Evolutionary conservation across 2,113 vertebrate species (phyloP), one percentile per base, ranked within the genome.

Genomic region (Marmota flaviventris): DNA sequence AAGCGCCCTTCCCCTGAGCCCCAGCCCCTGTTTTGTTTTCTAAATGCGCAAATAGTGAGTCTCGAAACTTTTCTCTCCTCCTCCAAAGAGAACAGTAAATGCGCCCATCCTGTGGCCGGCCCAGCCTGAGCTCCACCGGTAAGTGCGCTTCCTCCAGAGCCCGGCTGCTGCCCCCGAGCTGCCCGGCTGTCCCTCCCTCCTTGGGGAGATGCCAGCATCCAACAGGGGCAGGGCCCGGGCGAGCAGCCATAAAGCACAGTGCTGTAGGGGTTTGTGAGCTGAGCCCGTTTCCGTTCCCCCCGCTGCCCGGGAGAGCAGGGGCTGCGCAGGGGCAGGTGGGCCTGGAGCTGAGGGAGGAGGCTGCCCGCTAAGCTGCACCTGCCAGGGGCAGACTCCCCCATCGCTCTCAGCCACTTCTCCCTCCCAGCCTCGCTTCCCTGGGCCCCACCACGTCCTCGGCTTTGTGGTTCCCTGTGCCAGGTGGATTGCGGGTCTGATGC

Each of bases 401-500:
- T 4, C 2, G 4, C 45, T 22, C 4, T 22, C 27, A 2, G 2
- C 0, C 0, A 3, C 39, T 65, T 29, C 63, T 65, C 27, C 75
- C 27, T 48, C 48, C 76, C 8, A 3, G 10, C 7, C 22, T 8
- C 0, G 12, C 39, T 29, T 53, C 0, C 24, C 32, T 11, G 2
- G 1, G 24, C 48, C 53, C 63, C 4, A 1, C 73, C n/a, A 1
- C 0, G 16, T 61, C 37, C 18, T 42, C 29, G 2, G 2, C n/a
- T 27, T 27, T 5, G n/a, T 0, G 42, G 48, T 9, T 1, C 4
- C n/a, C 0, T 6, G 34, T 0, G 18, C 48, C 81, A 0, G 27
- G 20, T 8, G 81, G 32, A 34, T 32, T 20, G 27, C 1, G 0
- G 34, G 29, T 8, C 70, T 9, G 14, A n/a, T 14, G 18, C 3